Conservation (phyloP, 2,888 invertebrate species). For the Drosophila parthenogenetica region DNA sequence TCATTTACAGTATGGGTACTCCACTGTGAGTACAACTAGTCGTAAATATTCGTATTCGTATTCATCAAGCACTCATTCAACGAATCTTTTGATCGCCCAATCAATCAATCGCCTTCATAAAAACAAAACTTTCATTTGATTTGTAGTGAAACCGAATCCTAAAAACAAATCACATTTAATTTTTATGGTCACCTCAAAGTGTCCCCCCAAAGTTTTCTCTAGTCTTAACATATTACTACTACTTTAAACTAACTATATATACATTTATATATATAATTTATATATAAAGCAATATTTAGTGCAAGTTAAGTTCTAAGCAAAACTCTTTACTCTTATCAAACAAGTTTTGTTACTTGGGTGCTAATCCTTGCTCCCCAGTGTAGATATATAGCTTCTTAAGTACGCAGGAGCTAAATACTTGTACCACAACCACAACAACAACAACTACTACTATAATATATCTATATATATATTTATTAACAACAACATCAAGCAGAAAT, state of each 20-base stretch:
- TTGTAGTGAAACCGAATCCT: slow-evolving; percentile 46
- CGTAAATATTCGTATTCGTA: slow-evolving; percentile 23
- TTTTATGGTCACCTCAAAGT: slow-evolving; percentile 23
- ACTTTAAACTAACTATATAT: neutral
- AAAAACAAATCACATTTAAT: slow-evolving; percentile 1
- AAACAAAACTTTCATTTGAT: slow-evolving; percentile 44
- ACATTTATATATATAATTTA: slow-evolving; percentile 23
- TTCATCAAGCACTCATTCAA: slow-evolving; percentile 43
- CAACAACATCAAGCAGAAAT: slow-evolving; percentile 15
- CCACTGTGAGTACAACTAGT: slow-evolving; percentile 6
- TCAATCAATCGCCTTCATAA: slow-evolving; percentile 35
- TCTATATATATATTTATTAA: neutral
- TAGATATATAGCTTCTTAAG: slow-evolving; percentile 73
- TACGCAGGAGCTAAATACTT: slow-evolving; percentile 63
- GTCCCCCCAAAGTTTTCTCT: slow-evolving; percentile 46
- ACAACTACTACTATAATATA: slow-evolving; percentile 1
- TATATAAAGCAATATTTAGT: slow-evolving; percentile 52
- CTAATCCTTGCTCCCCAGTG: slow-evolving; percentile 52
- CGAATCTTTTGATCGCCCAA: slow-evolving; percentile 5
- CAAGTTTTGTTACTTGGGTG: slow-evolving; percentile 62
- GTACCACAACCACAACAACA: slow-evolving; percentile 17
- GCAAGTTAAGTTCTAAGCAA: slow-evolving; percentile 70
- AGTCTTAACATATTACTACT: slow-evolving; percentile 44
- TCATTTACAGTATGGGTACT: slow-evolving; percentile 4
- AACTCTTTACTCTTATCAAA: slow-evolving; percentile 23